A percentile compares a stretch with the other conserved stretches of the same genome.
Conservation (phyloP, 2,113 vertebrate species). For the Phalacrocorax brasilianus region DNA sequence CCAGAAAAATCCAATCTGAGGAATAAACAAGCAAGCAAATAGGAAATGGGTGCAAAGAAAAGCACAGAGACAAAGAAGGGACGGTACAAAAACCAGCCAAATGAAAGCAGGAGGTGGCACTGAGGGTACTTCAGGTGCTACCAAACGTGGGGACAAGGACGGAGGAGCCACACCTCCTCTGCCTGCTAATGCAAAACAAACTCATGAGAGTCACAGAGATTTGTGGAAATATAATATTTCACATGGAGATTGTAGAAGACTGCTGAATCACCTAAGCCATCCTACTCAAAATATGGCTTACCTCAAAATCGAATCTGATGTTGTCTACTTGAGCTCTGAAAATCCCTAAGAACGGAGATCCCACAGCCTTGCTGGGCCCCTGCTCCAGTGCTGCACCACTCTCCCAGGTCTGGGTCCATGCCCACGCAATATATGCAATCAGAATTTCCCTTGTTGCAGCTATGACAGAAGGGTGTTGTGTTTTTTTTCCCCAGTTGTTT, state of each 20-base stretch:
- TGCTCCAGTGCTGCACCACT: neutral
- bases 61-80: neutral
- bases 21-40: neutral
- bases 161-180: neutral
- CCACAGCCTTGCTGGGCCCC: neutral
- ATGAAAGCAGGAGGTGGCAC: neutral
- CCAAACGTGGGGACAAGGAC: neutral
- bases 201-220: neutral
- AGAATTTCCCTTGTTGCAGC: neutral
- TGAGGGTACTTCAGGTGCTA: neutral
- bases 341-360: rapidly evolving
- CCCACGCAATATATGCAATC: neutral
- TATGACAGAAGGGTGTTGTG: neutral
- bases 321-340: neutral
- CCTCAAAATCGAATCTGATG: neutral
- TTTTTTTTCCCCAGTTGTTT: neutral
- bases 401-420: neutral
- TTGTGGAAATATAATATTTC: rapidly evolving
- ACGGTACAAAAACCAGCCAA: neutral
- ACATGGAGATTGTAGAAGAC: neutral
- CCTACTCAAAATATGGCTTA: neutral
- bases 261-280: neutral
- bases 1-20: neutral
- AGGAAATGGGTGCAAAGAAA: neutral
- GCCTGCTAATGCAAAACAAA: neutral